Conservation (phyloP, 1,140 invertebrate species). For the Potamilus streckersoni region DNA sequence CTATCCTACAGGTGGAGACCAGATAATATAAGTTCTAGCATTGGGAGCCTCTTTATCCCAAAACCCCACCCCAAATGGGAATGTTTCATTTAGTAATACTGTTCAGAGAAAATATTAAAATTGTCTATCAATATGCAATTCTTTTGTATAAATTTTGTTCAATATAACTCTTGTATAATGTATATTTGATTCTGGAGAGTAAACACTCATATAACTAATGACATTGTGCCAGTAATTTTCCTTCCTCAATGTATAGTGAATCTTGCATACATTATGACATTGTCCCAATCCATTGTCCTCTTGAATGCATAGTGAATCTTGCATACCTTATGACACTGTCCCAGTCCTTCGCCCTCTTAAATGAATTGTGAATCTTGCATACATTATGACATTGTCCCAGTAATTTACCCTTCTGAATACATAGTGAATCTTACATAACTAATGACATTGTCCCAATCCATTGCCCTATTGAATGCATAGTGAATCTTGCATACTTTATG, state of each 20-base stretch:
- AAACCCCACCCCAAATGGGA: too few species aligned
- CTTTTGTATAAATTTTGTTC: too few species aligned
- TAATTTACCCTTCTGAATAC: constrained; percentile 97
- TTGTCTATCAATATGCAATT: too few species aligned
- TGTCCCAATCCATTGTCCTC: background rate
- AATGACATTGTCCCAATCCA: constrained; percentile 61
- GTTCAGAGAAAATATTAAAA: too few species aligned
- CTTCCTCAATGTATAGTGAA: constrained; percentile 93
- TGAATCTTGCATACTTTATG: constrained; percentile 81
- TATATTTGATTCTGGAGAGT: too few species aligned
- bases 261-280: constrained; percentile 74
- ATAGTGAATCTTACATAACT: constrained; percentile 80
- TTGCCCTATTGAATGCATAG: background rate
- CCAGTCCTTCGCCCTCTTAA: constrained; percentile 90
- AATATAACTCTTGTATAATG: too few species aligned
- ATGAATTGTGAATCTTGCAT: constrained; percentile 87
- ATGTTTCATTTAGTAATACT: too few species aligned
- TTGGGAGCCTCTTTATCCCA: too few species aligned
- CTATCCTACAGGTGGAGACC: too few species aligned
- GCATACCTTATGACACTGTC: constrained; percentile 86
- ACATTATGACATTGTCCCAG: constrained; percentile 83
- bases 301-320: background rate
- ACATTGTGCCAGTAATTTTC: constrained; percentile 92
- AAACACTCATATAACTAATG: too few species aligned
- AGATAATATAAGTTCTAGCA: too few species aligned